Percentiles rank a stretch among this genome's conserved stretches.
These are phyloP conservation scores for Ammospiza caudacuta DNA, from an alignment of 2,113 vertebrate genomes.

Conservation along the genomic window DNA sequence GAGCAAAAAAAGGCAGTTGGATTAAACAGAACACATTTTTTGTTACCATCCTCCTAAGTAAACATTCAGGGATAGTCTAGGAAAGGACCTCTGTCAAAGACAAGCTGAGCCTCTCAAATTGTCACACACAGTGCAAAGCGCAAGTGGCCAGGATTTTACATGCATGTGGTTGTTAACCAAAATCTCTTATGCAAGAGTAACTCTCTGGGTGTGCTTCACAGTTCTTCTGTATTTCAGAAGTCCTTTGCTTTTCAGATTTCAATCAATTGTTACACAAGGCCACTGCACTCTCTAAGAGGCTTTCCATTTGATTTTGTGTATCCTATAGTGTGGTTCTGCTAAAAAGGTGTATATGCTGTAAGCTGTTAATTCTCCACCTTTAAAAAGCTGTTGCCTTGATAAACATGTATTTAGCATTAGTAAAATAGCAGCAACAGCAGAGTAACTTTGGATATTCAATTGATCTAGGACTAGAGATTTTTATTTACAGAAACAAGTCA, in stretches of 20 bases:
- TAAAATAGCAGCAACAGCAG: background rate
- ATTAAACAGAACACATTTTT: background rate
- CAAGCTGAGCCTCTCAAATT: background rate
- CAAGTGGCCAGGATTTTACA: background rate
- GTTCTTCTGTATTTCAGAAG: background rate
- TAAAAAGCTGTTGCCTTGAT: background rate
- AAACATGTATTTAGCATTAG: background rate
- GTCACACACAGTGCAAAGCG: background rate
- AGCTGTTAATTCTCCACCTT: background rate
- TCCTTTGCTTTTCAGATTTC: background rate
- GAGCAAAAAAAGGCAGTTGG: background rate
- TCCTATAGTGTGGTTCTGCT: background rate
- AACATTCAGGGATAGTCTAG: background rate
- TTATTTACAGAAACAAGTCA: background rate
- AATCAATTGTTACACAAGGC: background rate
- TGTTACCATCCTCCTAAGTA: background rate
- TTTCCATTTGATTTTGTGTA: background rate
- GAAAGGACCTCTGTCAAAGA: background rate
- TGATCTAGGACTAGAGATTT: background rate
- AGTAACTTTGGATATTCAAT: background rate
- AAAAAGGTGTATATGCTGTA: background rate
- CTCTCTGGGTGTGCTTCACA: background rate
- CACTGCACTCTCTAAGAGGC: background rate
- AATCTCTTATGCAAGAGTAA: background rate
- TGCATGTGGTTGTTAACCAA: background rate